Evolutionary conservation across 2,113 vertebrate genomes (phyloP).

Genomic region (Porphyrio hochstetteri): DNA sequence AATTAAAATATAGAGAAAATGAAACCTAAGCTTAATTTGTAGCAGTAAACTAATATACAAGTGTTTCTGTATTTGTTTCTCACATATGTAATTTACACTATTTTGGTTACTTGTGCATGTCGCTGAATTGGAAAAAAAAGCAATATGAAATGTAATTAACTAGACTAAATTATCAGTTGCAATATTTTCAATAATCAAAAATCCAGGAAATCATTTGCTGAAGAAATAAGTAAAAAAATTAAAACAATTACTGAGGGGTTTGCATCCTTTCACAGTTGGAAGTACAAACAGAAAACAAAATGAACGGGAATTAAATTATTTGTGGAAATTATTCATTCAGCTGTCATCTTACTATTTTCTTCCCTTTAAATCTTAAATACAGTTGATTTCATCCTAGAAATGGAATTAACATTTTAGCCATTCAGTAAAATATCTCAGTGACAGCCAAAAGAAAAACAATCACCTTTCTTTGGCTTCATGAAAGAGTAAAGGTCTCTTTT

Average conservation of each 20-base stretch:
- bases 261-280: background rate
- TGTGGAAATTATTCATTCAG: conserved; percentile 8
- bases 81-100: background rate
- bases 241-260: background rate
- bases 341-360: background rate
- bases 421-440: background rate
- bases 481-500: conserved; percentile 26
- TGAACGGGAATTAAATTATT: background rate
- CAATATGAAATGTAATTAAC: background rate
- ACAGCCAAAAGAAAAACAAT: conserved; percentile 35
- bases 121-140: background rate
- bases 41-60: background rate
- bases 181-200: background rate
- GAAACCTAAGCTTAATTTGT: background rate
- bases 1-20: background rate
- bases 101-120: background rate
- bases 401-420: conserved; percentile 6
- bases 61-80: background rate
- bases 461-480: background rate
- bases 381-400: conserved; percentile 1
- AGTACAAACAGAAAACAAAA: background rate
- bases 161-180: background rate
- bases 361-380: conserved; percentile 10
- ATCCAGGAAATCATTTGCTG: background rate
- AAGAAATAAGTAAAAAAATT: background rate